Evolutionary conservation across 2,797 vertebrate genomes (phyloP).

Genomic region (Amniataba percoides): DNA sequence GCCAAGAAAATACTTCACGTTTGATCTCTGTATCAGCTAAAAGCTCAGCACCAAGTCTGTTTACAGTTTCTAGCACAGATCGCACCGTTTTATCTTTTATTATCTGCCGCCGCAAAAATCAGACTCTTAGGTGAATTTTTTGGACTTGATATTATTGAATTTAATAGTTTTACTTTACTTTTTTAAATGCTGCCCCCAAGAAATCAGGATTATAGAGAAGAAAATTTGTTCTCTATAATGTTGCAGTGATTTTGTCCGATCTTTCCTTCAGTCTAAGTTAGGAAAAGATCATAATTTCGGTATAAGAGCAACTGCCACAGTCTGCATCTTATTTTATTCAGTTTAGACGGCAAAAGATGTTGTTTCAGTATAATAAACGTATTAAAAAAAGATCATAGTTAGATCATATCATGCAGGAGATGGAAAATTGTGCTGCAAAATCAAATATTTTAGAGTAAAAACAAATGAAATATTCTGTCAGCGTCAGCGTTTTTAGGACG

Average conservation of each 20-base stretch:
- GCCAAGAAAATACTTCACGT: slow-evolving; percentile 12
- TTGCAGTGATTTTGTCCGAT: no score
- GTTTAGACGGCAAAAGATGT: no score
- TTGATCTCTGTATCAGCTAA: neutral
- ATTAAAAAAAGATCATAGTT: neutral
- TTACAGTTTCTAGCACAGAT: neutral
- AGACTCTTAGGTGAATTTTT: no score
- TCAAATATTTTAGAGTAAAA: neutral
- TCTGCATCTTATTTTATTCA: no score
- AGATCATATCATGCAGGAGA: neutral
- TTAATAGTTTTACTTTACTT: neutral
- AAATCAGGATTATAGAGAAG: neutral
- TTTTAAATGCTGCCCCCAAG: no score
- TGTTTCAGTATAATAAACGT: no score
- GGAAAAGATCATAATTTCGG: neutral
- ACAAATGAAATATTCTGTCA: neutral
- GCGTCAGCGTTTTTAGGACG: no score
- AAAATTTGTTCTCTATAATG: no score
- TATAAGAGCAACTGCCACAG: no score
- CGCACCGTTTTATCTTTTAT: neutral
- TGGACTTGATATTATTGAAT: neutral
- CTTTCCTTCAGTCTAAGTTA: no score
- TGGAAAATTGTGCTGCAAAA: neutral
- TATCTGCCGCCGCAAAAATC: neutral
- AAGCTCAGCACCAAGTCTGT: neutral